These are phyloP conservation scores for Aphodius granarius DNA, from an alignment of 2,888 invertebrate genomes.

Conservation along the genomic window DNA sequence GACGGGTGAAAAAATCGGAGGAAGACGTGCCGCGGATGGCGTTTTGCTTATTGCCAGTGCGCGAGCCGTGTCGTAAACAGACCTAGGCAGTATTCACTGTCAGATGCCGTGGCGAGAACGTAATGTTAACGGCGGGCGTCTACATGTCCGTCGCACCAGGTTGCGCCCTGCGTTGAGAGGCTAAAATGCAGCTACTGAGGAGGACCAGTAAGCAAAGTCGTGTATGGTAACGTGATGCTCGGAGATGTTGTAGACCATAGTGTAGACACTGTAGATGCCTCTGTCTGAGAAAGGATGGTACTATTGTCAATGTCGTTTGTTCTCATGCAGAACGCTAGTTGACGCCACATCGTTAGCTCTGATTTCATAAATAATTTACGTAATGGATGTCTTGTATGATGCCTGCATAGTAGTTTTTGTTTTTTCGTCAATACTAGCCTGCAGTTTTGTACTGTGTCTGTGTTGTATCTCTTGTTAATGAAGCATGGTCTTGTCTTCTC, in stretches of 20 bases:
- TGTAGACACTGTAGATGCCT: background rate
- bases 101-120: background rate
- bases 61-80: background rate
- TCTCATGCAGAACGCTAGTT: background rate
- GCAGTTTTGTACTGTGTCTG: too few species aligned
- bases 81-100: background rate
- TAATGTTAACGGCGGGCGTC: too few species aligned
- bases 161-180: background rate
- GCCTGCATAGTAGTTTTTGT: too few species aligned
- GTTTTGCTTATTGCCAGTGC: background rate
- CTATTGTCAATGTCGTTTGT: background rate
- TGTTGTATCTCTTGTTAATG: too few species aligned
- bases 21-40: background rate
- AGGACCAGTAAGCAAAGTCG: background rate
- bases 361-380: background rate
- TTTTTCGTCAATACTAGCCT: too few species aligned
- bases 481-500: too few species aligned
- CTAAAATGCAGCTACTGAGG: background rate
- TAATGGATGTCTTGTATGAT: too few species aligned
- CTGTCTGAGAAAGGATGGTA: background rate
- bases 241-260: background rate
- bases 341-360: background rate
- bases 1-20: background rate
- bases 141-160: background rate
- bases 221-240: background rate